A percentile compares a stretch with the other conserved stretches of the same genome.
phyloP scores from a whole-genome alignment of 2,113 vertebrate species.

The Ceyx margarethae region DNA sequence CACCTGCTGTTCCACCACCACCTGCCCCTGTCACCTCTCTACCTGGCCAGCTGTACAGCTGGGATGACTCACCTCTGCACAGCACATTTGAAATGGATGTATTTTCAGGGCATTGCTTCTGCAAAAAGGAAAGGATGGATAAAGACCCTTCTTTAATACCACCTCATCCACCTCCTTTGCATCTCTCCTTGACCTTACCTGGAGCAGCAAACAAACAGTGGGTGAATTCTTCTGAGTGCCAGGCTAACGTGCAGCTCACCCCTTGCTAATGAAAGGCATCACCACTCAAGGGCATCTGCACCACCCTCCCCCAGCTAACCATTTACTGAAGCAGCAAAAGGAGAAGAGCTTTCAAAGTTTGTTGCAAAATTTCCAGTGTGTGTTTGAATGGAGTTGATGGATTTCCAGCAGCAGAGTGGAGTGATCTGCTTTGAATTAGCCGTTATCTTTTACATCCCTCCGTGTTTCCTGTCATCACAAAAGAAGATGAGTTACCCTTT shows the following conservation, averaged over 20 bases:
- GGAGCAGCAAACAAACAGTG: neutral
- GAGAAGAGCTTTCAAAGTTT: conserved; percentile 41
- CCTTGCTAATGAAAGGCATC: neutral
- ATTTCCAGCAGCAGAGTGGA: conserved; percentile 53
- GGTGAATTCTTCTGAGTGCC: conserved; percentile 6
- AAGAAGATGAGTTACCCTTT: conserved; percentile 68
- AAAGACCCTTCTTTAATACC: neutral
- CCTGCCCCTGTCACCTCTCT: conserved; percentile 5
- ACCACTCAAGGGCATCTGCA: conserved; percentile 40
- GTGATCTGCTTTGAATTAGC: conserved; percentile 71
- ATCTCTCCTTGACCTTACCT: neutral
- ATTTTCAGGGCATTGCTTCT: neutral
- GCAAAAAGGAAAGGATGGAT: neutral
- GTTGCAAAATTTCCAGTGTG: conserved; percentile 23
- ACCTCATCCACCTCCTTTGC: neutral
- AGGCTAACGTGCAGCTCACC: conserved; percentile 2
- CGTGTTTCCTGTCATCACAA: conserved; percentile 65
- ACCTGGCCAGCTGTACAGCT: neutral
- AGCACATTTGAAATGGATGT: neutral
- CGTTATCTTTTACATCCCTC: conserved; percentile 67
- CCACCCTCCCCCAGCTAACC: neutral
- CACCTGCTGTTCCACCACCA: conserved; percentile 56
- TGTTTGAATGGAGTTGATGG: conserved; percentile 35
- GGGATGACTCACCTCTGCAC: conserved; percentile 7
- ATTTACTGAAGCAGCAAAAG: conserved; percentile 8